These are phyloP conservation scores for Caenorhabditis sulstoni DNA, from an alignment of 2,888 invertebrate species.

Conservation along the genomic window DNA sequence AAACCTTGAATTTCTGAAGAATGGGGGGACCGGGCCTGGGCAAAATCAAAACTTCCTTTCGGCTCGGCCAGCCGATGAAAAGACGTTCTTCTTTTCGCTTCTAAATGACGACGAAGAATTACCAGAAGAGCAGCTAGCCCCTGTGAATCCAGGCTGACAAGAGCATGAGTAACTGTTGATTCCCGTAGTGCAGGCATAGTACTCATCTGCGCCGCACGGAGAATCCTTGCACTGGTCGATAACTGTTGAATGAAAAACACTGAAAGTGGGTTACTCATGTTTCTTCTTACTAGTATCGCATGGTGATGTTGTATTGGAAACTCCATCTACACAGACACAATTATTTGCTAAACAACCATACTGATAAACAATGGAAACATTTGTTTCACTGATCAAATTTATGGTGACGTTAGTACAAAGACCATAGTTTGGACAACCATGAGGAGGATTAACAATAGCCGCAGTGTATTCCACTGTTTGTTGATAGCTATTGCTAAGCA, in stretches of 20 bases:
- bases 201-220: conserved; percentile 13
- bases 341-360: conserved; percentile 39
- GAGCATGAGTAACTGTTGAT: conserved; percentile 36
- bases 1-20: no score
- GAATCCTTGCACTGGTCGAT: conserved; percentile 30
- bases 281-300: conserved; percentile 54
- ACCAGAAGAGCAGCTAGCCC: conserved; percentile 26
- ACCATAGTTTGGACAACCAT: conserved; percentile 54
- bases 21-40: no score
- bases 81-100: no score
- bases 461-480: conserved; percentile 28
- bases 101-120: background rate
- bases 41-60: no score
- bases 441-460: conserved; percentile 38
- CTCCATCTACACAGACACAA: conserved; percentile 51
- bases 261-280: no score
- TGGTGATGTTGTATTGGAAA: conserved; percentile 27
- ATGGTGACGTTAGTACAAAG: conserved; percentile 35
- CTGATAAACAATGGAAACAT: conserved; percentile 25
- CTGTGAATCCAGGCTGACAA: conserved; percentile 37
- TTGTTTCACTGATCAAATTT: conserved; percentile 27
- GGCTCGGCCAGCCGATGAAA: no score
- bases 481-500: no score
- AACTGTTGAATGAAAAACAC: conserved; percentile 18
- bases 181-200: conserved; percentile 20